These are phyloP conservation scores for Syngnathoides biaculeatus DNA, from an alignment of 2,113 vertebrate genomes.

Conservation along the genomic window DNA sequence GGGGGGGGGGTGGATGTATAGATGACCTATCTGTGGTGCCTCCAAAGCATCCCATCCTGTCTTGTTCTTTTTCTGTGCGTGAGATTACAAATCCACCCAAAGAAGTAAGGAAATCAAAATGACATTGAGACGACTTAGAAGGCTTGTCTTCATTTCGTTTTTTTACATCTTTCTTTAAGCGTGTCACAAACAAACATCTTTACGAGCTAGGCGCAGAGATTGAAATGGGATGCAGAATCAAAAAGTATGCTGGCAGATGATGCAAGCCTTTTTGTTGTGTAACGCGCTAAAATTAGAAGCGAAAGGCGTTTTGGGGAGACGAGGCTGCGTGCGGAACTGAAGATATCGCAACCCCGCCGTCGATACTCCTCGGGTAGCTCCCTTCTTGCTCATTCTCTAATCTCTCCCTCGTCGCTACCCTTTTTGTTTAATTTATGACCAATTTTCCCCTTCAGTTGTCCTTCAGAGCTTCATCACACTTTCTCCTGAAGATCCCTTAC, in stretches of 20 bases:
- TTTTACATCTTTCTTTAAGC: slow-evolving; percentile 15
- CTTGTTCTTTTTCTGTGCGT: not conserved
- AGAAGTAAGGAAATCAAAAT: not conserved
- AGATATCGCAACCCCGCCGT: slow-evolving; percentile 27
- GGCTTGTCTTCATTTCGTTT: not conserved
- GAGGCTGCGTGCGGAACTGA: slow-evolving; percentile 33
- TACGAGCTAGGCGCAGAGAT: not conserved
- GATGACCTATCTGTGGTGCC: not conserved
- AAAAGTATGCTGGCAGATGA: slow-evolving; percentile 37
- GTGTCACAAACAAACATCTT: slow-evolving; percentile 9
- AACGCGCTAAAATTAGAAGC: slow-evolving; percentile 56
- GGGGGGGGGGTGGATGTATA: not conserved
- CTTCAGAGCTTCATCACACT: not conserved
- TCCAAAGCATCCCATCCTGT: not conserved
- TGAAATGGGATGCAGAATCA: not conserved
- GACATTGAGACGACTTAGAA: not conserved
- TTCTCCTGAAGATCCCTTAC: slow-evolving; percentile 4
- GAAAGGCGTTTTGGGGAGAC: slow-evolving; percentile 40
- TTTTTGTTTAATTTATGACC: slow-evolving; percentile 17
- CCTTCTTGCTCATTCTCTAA: slow-evolving; percentile 3
- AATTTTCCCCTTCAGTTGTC: slow-evolving; percentile 25
- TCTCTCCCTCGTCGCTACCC: not conserved
- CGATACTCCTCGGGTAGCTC: slow-evolving; percentile 35
- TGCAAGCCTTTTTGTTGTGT: slow-evolving; percentile 54
- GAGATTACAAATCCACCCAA: not conserved